Evolutionary conservation across 2,888 invertebrate species (phyloP).

Genomic region (Tetranychus truncatus): DNA sequence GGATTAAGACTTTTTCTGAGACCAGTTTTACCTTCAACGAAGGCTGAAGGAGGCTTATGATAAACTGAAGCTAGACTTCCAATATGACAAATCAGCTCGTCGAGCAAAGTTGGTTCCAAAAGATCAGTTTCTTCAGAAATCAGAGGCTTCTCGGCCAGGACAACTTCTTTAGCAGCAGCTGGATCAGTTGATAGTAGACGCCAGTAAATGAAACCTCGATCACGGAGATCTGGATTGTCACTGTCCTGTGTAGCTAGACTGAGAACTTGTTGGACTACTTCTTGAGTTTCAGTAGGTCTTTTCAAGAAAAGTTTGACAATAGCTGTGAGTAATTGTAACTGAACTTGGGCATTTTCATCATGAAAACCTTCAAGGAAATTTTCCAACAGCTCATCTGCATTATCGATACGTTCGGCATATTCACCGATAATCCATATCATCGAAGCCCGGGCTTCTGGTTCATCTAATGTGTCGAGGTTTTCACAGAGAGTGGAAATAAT

Average conservation of each 20-base stretch:
- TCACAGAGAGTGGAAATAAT: conserved; percentile 97
- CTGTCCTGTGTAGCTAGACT: conserved; percentile 55
- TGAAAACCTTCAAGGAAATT: conserved; percentile 94
- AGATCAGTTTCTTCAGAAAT: conserved; percentile 98
- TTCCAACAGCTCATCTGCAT: conserved; percentile 91
- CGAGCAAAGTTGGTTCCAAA: conserved; percentile 83
- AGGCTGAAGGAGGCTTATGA: conserved; percentile 95
- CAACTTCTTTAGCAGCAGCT: conserved; percentile 96
- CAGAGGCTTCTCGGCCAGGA: conserved; percentile 91
- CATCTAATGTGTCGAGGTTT: conserved; percentile 92
- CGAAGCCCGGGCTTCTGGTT: conserved; percentile 91
- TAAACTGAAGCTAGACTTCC: conserved; percentile 94
- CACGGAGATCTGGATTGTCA: conserved; percentile 93
- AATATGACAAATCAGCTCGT: conserved; percentile 96
- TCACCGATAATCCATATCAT: conserved; percentile 85
- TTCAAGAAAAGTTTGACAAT: conserved; percentile 97
- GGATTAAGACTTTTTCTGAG: conserved; percentile 29
- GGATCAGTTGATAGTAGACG: conserved; percentile 93
- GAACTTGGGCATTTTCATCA: conserved; percentile 83
- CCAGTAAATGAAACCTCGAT: conserved; percentile 99
- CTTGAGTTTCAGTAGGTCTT: conserved; percentile 92
- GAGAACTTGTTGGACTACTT: conserved; percentile 85
- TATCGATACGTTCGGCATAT: conserved; percentile 97
- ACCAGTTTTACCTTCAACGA: conserved; percentile 61
- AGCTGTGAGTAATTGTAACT: conserved; percentile 85